Evolutionary conservation across 1,140 invertebrate genomes (phyloP), one percentile per base, ranked within the genome.

Genomic region (Drosophila kepulauana): DNA sequence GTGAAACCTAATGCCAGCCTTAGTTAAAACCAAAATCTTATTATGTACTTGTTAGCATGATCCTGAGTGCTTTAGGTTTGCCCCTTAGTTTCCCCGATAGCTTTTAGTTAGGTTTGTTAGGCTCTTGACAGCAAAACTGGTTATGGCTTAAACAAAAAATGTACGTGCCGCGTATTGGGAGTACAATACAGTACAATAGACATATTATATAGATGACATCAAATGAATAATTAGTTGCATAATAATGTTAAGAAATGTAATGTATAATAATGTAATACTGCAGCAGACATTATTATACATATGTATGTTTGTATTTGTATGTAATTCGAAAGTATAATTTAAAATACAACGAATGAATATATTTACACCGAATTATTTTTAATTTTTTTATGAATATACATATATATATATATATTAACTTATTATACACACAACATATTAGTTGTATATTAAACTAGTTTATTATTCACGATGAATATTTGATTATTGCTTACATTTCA

Each of bases 291-390:
- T 20, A 49, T 49, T 30, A 30, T 30, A 25, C 20, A 25, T 25
- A 30, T 54, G 33, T 58, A 63, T 48, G 45, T 52, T 52, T 70
- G 51, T 64, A 64, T 59, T 13, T 74, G 66, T 54, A 68, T 75
- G 45, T 69, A 58, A 74, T 86, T 82, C 61, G 68, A 67, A 67
- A 68, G 82, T 81, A 89, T 89, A 72, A 89, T 89, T 89, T 89
- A 81, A 85, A 81, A 89, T 89, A 89, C 85, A 89, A 89, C 85
- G 85, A 89, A 88, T 89, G 82, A 89, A 89, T 88, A 88, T 89
- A 87, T 87, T 87, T 87, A 87, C 82, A 87, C 82, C 71, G 72
- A 87, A 73, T 74, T 88, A 82, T 70, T 88, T 84, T 68, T 89
- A 81, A 84, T 75, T 84, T 88, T 77, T 77, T 84, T 89, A 88